Base-by-base conservation (phyloP, 2,797 vertebrate species). In the Chloroceryle amazona region DNA sequence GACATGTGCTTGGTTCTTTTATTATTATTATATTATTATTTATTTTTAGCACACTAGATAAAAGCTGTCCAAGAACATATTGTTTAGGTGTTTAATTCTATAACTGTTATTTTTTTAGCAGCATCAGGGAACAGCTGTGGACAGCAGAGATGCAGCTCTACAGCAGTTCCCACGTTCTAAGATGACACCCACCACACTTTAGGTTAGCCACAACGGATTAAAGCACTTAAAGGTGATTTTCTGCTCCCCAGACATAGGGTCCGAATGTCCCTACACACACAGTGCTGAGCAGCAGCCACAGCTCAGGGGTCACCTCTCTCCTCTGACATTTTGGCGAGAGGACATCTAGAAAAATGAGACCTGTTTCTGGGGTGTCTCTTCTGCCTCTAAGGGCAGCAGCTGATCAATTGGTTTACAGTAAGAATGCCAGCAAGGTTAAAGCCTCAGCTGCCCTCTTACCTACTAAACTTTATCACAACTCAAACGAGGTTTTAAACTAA, bases 221-320 rank as follows among this genome's bases (percentile, higher is more conserved):
- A 75, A 51, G 10, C 55, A 33, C 31, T 70, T 12, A 47, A 76
- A 51, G 81, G 3, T 11, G 12, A 9, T 55, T 68, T 78, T 67
- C 65, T 44, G 39, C 41, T 54, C 20, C n/a, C 26, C n/a, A 58
- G 55, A 17, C 31, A 26, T 1, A 15, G 29, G 46, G 35, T 42
- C 16, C 2, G 13, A 37, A 21, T 3, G 12, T 41, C 35, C 20
- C n/a, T 13, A n/a, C 0, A 10, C 0, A 31, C 5, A 2, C n/a
- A 23, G 10, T 4, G 11, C 68, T n/a, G 1, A 26, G 31, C n/a
- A 13, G 49, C 41, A 31, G 63, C 66, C 55, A 13, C 1, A 25
- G 47, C 68, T 35, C 19, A 8, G 46, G 37, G 28, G 29, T 5
- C 8, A 25, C 14, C 42, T 5, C 4, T 3, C 26, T 14, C 4